phyloP scores from a whole-genome alignment of 1,140 invertebrate genomes.

The Halesus radiatus region DNA sequence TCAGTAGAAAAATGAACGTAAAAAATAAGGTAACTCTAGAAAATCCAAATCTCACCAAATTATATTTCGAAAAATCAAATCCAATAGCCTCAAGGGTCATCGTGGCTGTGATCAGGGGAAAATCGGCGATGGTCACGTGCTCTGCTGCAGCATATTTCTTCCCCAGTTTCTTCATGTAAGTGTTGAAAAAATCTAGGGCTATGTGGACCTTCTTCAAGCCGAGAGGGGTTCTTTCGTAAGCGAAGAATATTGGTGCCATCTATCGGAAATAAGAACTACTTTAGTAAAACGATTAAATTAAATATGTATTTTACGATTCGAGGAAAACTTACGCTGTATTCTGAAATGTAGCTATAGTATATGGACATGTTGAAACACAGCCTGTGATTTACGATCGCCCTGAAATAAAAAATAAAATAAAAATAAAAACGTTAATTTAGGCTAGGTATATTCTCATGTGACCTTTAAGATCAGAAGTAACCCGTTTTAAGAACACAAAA shows the following conservation, averaged over 20 bases:
- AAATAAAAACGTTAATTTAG: neutral
- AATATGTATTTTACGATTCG: conserved; percentile 29
- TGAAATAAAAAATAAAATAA: conserved; percentile 50
- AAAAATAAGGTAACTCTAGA: too few species aligned
- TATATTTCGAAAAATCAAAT: conserved; percentile 74
- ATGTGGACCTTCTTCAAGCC: conserved; percentile 77
- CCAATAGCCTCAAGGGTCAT: conserved; percentile 80
- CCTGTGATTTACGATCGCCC: conserved; percentile 82
- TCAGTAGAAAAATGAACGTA: too few species aligned
- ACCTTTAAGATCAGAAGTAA: too few species aligned
- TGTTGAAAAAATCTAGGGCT: conserved; percentile 77
- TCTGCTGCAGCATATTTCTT: conserved; percentile 78
- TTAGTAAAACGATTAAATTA: too few species aligned
- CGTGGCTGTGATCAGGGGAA: conserved; percentile 77
- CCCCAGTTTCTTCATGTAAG: conserved; percentile 73
- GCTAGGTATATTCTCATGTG: too few species aligned
- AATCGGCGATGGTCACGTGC: conserved; percentile 81
- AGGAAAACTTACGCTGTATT: conserved; percentile 72
- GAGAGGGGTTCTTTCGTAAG: conserved; percentile 76
- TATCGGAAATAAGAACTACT: conserved; percentile 56
- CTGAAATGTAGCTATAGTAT: conserved; percentile 80
- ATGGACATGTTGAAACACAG: conserved; percentile 82
- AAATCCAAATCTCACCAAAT: conserved; percentile 17
- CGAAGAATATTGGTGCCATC: conserved; percentile 82
- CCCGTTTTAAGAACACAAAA: too few species aligned